Conservation (phyloP, 2,797 vertebrate species). For the Halcyon leucocephala region DNA sequence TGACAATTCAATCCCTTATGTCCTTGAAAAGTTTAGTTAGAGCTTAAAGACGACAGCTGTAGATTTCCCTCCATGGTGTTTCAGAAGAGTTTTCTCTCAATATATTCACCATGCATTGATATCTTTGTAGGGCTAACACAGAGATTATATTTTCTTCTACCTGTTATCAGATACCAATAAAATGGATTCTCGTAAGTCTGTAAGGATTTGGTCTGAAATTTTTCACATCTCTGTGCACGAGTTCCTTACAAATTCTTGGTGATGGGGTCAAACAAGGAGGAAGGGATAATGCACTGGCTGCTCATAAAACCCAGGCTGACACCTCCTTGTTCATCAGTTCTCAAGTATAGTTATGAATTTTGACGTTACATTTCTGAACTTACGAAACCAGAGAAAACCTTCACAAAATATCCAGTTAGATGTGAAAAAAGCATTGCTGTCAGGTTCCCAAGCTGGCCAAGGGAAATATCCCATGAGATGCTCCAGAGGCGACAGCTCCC, state of each 20-base stretch:
- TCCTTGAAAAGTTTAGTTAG: neutral
- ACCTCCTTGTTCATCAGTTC: neutral
- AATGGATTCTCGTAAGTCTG: neutral
- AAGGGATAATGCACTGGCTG: rapidly evolving
- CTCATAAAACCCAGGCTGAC: neutral
- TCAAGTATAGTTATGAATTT: neutral
- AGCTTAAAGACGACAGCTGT: neutral
- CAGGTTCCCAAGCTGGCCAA: neutral
- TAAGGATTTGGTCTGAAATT: neutral
- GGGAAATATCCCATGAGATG: rapidly evolving
- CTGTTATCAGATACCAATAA: neutral
- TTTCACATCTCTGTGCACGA: neutral
- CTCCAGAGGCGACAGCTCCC: neutral
- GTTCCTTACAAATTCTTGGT: neutral
- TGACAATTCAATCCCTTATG: neutral
- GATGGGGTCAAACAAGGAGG: neutral
- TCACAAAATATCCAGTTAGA: neutral
- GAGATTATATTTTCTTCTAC: neutral
- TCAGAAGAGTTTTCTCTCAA: neutral
- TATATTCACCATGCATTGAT: neutral
- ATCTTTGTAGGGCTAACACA: neutral
- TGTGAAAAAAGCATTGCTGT: neutral
- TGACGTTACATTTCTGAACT: neutral
- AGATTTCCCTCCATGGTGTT: neutral
- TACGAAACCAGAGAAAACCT: neutral